Evolutionary conservation across 2,888 invertebrate species (phyloP).

Genomic region (Cerastoderma edule): DNA sequence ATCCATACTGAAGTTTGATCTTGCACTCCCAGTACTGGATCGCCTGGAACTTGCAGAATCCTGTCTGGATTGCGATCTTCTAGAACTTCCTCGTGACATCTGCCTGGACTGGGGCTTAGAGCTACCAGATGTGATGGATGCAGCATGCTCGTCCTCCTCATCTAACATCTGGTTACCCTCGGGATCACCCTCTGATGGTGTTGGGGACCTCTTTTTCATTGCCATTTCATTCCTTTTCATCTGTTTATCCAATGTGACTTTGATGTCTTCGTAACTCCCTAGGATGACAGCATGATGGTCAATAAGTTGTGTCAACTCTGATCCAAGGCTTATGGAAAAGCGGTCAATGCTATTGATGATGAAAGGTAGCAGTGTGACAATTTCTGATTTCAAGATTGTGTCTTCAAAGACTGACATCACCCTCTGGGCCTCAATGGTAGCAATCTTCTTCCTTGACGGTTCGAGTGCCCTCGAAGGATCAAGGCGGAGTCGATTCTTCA

Average conservation of each 20-base stretch:
- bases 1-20: conserved; percentile 64
- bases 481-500: conserved; percentile 66
- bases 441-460: conserved; percentile 82
- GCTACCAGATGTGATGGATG: conserved; percentile 16
- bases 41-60: conserved; percentile 29
- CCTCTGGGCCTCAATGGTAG: conserved; percentile 82
- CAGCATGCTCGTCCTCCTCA: conserved; percentile 39
- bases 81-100: conserved; percentile 16
- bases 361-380: conserved; percentile 79
- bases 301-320: conserved; percentile 76
- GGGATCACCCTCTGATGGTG: conserved; percentile 32
- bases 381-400: conserved; percentile 77
- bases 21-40: conserved; percentile 50
- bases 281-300: conserved; percentile 77
- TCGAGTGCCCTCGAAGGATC: conserved; percentile 82
- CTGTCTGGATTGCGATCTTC: conserved; percentile 19
- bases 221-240: conserved; percentile 54
- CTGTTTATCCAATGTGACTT: conserved; percentile 69
- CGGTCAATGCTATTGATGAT: conserved; percentile 79
- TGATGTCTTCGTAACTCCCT: conserved; percentile 77
- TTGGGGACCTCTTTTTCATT: conserved; percentile 35
- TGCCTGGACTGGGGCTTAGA: conserved; percentile 13
- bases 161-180: conserved; percentile 50
- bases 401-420: conserved; percentile 83
- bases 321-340: conserved; percentile 77